Conservation (phyloP, 2,113 vertebrate genomes). For the Raja brachyura region DNA sequence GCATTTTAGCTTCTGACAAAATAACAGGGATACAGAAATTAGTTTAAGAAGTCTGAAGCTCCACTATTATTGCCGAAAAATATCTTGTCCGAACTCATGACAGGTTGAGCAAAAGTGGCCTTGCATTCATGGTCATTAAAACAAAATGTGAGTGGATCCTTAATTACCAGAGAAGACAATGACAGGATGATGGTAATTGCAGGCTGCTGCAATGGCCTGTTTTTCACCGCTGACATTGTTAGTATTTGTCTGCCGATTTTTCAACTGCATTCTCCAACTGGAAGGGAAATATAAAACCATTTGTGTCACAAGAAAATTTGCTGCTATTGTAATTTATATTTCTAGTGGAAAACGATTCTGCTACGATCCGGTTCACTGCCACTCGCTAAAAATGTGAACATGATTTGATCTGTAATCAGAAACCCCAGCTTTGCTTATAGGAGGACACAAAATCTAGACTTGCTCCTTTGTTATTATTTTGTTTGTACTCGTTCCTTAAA, state of each 20-base stretch:
- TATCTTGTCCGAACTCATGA: slow-evolving; percentile 39
- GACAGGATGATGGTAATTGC: slow-evolving; percentile 39
- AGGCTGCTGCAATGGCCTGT: slow-evolving; percentile 11
- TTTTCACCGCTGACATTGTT: slow-evolving; percentile 29
- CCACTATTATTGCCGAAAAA: neutral
- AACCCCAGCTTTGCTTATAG: neutral
- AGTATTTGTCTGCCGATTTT: neutral
- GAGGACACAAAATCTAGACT: neutral
- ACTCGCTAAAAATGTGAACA: neutral
- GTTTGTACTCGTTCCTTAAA: neutral
- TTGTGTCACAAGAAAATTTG: neutral
- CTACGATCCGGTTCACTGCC: neutral
- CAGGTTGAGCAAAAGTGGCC: slow-evolving; percentile 48
- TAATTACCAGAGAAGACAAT: slow-evolving; percentile 47
- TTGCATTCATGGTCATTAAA: slow-evolving; percentile 44
- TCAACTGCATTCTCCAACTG: neutral
- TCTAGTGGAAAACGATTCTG: neutral
- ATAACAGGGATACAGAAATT: neutral
- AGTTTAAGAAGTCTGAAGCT: neutral
- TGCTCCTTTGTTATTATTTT: neutral
- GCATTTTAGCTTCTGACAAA: neutral
- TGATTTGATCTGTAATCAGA: neutral
- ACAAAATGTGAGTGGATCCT: slow-evolving; percentile 46
- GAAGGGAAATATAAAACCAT: neutral
- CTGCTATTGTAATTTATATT: neutral